Base-by-base conservation (phyloP, 37 sponge, comb jelly and placozoan genomes). In the Axinella damicornis region DNA sequence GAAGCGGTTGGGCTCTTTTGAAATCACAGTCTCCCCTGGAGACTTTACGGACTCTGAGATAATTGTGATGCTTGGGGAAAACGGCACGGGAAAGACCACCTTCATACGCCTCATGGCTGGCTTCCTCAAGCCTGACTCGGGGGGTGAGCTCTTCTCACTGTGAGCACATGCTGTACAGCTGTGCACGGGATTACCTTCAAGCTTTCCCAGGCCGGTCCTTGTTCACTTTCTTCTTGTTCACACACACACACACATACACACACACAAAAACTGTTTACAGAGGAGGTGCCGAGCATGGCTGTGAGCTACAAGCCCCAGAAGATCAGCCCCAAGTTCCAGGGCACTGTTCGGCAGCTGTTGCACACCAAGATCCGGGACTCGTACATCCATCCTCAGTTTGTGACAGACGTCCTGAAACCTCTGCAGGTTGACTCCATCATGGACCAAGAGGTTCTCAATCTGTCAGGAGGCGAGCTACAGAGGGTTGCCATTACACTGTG, bases 251-350 rank as follows among this genome's bases (percentile, higher is more conserved):
- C n/a, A n/a, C n/a, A n/a, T n/a, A n/a, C n/a, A n/a, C n/a, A n/a
- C n/a, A n/a, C n/a, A n/a, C n/a, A n/a, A n/a, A n/a, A n/a, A n/a
- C n/a, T n/a, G n/a, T n/a, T n/a, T n/a, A n/a, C 73, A 80, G 95
- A 88, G 52, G 95, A 96, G 55, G 80, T 99, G 0, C 99, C 99
- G 1, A 74, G 73, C 21, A 84, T 99, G 84, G 93, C 93, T 61
- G 91, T 99, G 30, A 95, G 96, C 85, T 99, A 97, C 92, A 99
- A 99, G 78, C 99, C 99, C 2, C 99, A 99, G 87, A 97, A 96
- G 83, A 99, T 99, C 92, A 97, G 96, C 69, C 99, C 99, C 35
- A 97, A 93, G 76, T 99, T 91, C 83, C 81, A 90, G 60, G 99
- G 97, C 27, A 95, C 94, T 1, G 99, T 99, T 27, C 85, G 87